Evolutionary conservation across 2,113 vertebrate species (phyloP), one percentile per base, ranked within the genome.

Genomic region (Oxygymnocypris stewartii): DNA sequence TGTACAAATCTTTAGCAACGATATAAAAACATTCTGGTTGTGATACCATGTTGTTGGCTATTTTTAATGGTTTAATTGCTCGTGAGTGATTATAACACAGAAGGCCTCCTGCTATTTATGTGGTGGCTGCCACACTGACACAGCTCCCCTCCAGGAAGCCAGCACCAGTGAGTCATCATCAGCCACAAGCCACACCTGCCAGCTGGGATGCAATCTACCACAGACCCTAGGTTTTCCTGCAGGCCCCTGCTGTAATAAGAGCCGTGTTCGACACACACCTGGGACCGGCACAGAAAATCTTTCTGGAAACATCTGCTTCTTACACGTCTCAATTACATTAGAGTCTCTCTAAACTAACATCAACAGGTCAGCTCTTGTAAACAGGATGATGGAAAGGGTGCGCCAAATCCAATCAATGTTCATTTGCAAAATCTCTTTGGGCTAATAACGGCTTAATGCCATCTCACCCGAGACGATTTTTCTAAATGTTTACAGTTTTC

Each of bases 161-260:
- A 7, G 57, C 57, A 31, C 71, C 71, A 67, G 69, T 61, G 67
- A 31, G 89, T 90, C 90, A 89, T 91, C 91, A 90, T 91, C 89
- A 82, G 90, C 91, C 83, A 93, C 87, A 89, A 79, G 87, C 84
- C 90, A 92, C 93, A 94, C 94, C 93, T 93, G 93, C 94, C 93
- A 94, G 94, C 93, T 94, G 93, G 92, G 91, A 89, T 90, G 28
- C 28, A 59, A 79, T 79, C 79, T 82, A 85, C 82, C 74, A 79
- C 82, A 63, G 75, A 85, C 87, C 88, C 84, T 76, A 88, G 76
- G 85, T 35, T 81, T 73, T 79, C 49, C 74, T 10, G 18, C 23
- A 84, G 71, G 75, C 81, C 81, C 7, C 20, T 28, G 54, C 40
- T 12, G 25, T 69, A 54, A 40, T 57, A 75, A 77, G 44, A 82